Base-by-base conservation (phyloP, 2,888 invertebrate genomes). In the Melikaiella ostensackeni region DNA sequence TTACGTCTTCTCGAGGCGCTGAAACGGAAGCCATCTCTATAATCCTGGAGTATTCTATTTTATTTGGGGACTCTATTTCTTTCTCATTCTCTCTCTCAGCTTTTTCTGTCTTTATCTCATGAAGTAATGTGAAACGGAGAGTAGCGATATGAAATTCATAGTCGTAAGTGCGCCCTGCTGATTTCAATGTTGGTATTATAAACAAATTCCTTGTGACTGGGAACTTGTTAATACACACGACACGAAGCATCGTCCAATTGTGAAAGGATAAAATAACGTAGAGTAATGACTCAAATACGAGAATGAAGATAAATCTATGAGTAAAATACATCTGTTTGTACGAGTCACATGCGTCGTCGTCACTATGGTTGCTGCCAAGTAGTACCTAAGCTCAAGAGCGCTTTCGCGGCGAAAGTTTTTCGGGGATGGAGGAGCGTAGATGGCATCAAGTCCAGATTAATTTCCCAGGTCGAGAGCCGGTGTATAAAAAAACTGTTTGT, bases 341-440 rank as follows among this genome's bases (percentile, higher is more conserved):
- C 75, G 80, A 86, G 82, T 86, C 83, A 81, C 82, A 83, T 79
- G 81, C 83, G 82, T 85, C 83, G 82, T 86, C 83, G 82, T 85
- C 83, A 82, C 79, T 79, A 80, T 84, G 84, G 85, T 86, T 86
- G 88, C 87, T 87, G 86, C 87, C 88, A 87, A 85, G 84, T 88
- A 87, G 86, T 89, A 89, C 86, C 87, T 88, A 88, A 83, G 79
- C 83, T 84, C 84, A 83, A 84, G 78, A 82, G 81, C 82, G 79
- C 81, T 83, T 79, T 81, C 82, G 75, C 46, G 75, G 73, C 33
- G 66, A 82, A 77, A 80, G 77, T 75, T 78, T 77, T 75, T 77
- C 76, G 78, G 80, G 77, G 80, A 79, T 83, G 73, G 77, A 84
- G 85, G 82, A 84, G 83, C 83, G 79, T 82, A 79, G 82, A 82